Evolutionary conservation across 2,113 vertebrate species (phyloP), one percentile per base, ranked within the genome.

Genomic region (Pomatostomus ruficeps): DNA sequence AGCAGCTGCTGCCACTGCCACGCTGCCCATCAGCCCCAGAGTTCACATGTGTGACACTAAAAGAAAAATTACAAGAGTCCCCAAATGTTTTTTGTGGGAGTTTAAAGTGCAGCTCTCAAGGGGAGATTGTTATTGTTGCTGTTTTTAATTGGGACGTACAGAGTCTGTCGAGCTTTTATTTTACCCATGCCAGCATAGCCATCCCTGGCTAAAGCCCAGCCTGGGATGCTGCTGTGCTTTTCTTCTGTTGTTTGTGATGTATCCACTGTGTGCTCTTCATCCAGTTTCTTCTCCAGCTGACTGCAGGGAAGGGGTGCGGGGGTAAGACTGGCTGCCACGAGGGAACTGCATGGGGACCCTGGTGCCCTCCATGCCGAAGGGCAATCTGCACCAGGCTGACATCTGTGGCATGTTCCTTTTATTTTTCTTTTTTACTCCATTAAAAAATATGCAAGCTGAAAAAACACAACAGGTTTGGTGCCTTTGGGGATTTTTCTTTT

Each of bases 381-480:
- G 48, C 0, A 2, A 72, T 35, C 67, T 49, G 83, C 2, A 4
- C 80, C 88, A 85, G 77, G 77, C 71, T 38, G 10, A 49, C 85
- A 62, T 85, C 71, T 6, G 17, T 59, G 49, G 31, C 89, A 77
- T 80, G 67, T 82, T 88, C 83, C 72, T 89, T 94, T 74, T 20
- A 9, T 40, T 85, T 85, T 90, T 61, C 33, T 89, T 93, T 94
- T 93, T 94, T 93, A 92, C 68, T 45, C 93, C 75, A 96, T 96
- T 97, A 96, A 96, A 97, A 85, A 84, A 85, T 68, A 95, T 43
- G 45, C 82, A 95, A 85, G 46, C 40, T 75, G 63, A 92, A 78
- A 93, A 67, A 74, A 2, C 9, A 13, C 43, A 81, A 35, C 16
- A 75, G 21, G 23, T 45, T 78, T 85, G 12, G 28, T 91, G 91